Evolutionary conservation across 92 coral and sea anemone genomes (phyloP).

Genomic region (Siderastrea siderea): DNA sequence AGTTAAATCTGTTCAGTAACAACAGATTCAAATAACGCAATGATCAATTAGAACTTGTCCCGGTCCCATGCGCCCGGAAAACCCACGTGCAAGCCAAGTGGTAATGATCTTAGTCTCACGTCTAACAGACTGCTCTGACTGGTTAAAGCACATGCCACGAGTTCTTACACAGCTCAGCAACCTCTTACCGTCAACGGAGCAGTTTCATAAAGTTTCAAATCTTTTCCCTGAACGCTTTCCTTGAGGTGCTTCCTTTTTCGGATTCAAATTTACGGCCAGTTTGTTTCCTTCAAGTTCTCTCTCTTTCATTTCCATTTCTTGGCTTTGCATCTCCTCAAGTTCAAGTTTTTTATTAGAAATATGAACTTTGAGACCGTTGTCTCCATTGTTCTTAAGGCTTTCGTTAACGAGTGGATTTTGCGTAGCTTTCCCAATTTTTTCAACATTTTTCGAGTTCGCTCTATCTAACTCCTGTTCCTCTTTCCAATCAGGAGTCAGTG

Average conservation of each 20-base stretch:
- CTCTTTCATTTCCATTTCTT: slow-evolving; percentile 1
- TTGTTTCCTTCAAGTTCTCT: not conserved
- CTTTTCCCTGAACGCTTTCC: not conserved
- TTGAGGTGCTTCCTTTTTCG: slow-evolving; percentile 2
- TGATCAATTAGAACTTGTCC: no score
- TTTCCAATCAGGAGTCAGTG: slow-evolving; percentile 22
- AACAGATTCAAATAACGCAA: no score
- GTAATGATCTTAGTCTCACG: no score
- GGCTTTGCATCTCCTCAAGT: not conserved
- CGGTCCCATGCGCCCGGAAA: no score
- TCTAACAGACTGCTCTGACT: no score
- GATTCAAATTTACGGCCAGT: not conserved
- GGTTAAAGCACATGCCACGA: not conserved
- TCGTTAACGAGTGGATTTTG: not conserved
- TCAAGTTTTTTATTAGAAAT: not conserved
- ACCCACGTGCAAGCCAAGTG: no score
- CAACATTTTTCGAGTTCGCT: not conserved
- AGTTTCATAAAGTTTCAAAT: slow-evolving; percentile 9
- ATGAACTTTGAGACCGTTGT: not conserved
- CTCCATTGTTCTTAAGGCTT: not conserved
- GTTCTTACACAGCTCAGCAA: no score
- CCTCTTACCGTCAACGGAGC: not conserved
- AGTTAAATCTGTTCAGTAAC: no score
- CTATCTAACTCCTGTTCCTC: not conserved
- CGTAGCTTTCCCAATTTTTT: not conserved